Evolutionary conservation across 2,888 invertebrate genomes (phyloP).

Genomic region (Cephalotes varians): DNA sequence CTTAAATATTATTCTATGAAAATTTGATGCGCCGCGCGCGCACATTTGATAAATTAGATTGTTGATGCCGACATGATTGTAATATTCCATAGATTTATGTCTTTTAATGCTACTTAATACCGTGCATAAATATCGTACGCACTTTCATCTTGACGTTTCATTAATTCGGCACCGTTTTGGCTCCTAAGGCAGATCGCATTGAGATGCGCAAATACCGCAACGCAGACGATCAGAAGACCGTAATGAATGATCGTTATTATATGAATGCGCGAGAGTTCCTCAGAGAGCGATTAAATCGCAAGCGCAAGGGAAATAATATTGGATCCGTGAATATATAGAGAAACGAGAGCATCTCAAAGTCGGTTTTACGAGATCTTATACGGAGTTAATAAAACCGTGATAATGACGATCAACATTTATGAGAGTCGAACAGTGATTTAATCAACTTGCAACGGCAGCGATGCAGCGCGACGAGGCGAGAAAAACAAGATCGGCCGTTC

Average conservation of each 20-base stretch:
- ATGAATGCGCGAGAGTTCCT: neutral
- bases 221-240: neutral
- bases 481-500: constrained; percentile 20
- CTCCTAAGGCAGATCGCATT: neutral
- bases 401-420: constrained; percentile 37
- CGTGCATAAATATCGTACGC: neutral
- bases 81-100: neutral
- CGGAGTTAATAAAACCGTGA: constrained; percentile 44
- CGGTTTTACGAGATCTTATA: constrained; percentile 29
- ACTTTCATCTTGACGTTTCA: neutral
- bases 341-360: constrained; percentile 12
- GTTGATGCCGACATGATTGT: neutral
- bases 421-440: constrained; percentile 33
- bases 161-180: neutral
- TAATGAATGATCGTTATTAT: constrained; percentile 13
- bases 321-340: neutral
- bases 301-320: constrained; percentile 14
- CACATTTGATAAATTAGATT: neutral
- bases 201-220: neutral
- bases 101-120: neutral
- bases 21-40: no score
- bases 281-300: constrained; percentile 21
- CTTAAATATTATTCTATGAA: neutral
- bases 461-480: constrained; percentile 4
- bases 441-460: constrained; percentile 23